phyloP scores from a whole-genome alignment of 1,140 invertebrate species.

The Camponotus floridanus region DNA sequence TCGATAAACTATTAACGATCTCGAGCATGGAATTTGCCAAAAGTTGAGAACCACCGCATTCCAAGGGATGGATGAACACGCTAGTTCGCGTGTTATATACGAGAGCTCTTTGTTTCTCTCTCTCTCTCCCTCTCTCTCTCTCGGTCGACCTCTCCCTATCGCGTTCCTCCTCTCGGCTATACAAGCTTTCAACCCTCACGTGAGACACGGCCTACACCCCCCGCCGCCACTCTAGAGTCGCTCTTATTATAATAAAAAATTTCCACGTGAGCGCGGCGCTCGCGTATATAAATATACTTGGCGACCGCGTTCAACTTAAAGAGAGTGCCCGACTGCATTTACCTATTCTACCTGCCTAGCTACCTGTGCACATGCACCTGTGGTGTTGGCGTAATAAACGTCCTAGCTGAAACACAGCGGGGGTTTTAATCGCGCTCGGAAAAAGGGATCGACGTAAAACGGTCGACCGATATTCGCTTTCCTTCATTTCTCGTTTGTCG shows the following conservation, averaged over 20 bases:
- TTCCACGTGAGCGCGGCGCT: slow-evolving; percentile 71
- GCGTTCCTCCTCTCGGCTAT: slow-evolving; percentile 39
- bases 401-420: slow-evolving; percentile 2
- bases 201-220: slow-evolving; percentile 69
- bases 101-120: slow-evolving; percentile 54
- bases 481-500: not conserved
- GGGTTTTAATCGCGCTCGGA: slow-evolving; percentile 64
- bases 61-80: slow-evolving; percentile 83
- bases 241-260: slow-evolving; percentile 80
- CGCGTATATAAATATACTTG: slow-evolving; percentile 74
- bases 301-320: slow-evolving; percentile 52
- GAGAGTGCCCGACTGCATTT: slow-evolving; percentile 38
- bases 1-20: slow-evolving; percentile 8
- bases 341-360: slow-evolving; percentile 38
- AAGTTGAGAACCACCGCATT: slow-evolving; percentile 81
- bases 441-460: slow-evolving; percentile 51
- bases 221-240: slow-evolving; percentile 64
- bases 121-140: not conserved
- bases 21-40: not conserved
- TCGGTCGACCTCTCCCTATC: slow-evolving; percentile 34
- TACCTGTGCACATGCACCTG: slow-evolving; percentile 71
- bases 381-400: slow-evolving; percentile 69
- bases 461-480: slow-evolving; percentile 56
- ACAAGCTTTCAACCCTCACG: slow-evolving; percentile 73
- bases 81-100: slow-evolving; percentile 83